These are phyloP conservation scores for Diorhabda elongata DNA, from an alignment of 1,140 invertebrate genomes.

Conservation along the genomic window DNA sequence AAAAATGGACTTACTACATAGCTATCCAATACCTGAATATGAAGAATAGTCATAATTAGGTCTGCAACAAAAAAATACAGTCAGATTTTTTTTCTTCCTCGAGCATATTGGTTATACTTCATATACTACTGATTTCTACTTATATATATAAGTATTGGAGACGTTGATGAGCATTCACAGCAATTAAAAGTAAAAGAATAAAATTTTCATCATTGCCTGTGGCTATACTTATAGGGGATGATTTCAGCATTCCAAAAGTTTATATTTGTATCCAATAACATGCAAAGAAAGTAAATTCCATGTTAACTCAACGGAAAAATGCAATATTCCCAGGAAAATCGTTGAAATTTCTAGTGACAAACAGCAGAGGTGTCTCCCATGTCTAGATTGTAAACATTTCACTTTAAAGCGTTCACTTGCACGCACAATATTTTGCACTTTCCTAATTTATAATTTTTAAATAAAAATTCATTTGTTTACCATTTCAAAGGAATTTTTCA, in stretches of 20 bases:
- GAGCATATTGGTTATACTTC: neutral
- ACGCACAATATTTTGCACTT: slow-evolving; percentile 42
- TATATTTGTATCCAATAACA: neutral
- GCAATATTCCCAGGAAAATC: slow-evolving; percentile 34
- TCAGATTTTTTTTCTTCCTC: neutral
- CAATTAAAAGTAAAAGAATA: slow-evolving; percentile 19
- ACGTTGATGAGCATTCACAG: neutral
- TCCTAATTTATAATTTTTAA: slow-evolving; percentile 47
- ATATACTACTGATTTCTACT: slow-evolving; percentile 3
- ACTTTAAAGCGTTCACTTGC: slow-evolving; percentile 39
- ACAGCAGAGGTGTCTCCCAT: slow-evolving; percentile 49
- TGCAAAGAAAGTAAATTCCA: slow-evolving; percentile 11
- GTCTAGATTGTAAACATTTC: slow-evolving; percentile 49
- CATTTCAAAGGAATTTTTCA: slow-evolving; percentile 45
- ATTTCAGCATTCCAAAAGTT: slow-evolving; percentile 4
- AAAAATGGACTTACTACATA: slow-evolving; percentile 44
- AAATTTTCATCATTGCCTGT: slow-evolving; percentile 10
- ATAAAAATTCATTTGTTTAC: slow-evolving; percentile 45
- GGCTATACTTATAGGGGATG: slow-evolving; percentile 5
- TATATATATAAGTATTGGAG: neutral
- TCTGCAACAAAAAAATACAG: slow-evolving; percentile 30
- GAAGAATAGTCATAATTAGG: slow-evolving; percentile 25
- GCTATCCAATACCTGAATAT: slow-evolving; percentile 30
- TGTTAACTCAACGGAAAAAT: slow-evolving; percentile 20
- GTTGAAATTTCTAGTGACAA: slow-evolving; percentile 43